Evolutionary conservation across 1,140 invertebrate species (phyloP).

Genomic region (Agrypnia vestita): DNA sequence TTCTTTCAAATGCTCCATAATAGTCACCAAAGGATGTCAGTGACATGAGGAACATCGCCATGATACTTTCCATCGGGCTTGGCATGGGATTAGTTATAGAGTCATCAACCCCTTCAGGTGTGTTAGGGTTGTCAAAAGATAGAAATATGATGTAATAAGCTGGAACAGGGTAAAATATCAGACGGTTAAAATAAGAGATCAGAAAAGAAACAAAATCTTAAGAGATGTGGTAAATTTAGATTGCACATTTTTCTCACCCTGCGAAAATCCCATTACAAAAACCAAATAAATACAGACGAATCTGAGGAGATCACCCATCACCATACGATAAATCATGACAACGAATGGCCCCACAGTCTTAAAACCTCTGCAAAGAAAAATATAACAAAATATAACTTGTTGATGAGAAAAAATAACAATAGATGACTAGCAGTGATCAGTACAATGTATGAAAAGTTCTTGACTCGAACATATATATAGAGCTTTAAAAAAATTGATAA

Average conservation of each 20-base stretch:
- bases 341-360: conserved; percentile 99
- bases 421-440: too few species aligned
- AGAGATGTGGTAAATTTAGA: neutral
- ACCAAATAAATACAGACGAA: conserved; percentile 98
- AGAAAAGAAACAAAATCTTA: neutral
- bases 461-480: too few species aligned
- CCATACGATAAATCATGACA: conserved; percentile 99
- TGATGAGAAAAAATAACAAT: too few species aligned
- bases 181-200: neutral
- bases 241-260: conserved; percentile 79
- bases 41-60: conserved; percentile 99
- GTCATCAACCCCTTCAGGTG: conserved; percentile 83
- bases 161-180: conserved; percentile 67
- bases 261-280: conserved; percentile 98
- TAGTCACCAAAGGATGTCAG: conserved; percentile 97
- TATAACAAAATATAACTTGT: neutral
- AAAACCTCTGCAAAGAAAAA: conserved; percentile 84
- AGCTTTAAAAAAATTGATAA: too few species aligned
- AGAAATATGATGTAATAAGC: conserved; percentile 94
- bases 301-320: conserved; percentile 94
- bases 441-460: too few species aligned
- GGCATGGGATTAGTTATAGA: conserved; percentile 88
- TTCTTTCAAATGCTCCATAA: conserved; percentile 90
- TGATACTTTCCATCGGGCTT: conserved; percentile 92
- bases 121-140: conserved; percentile 86